Evolutionary conservation across 2,888 invertebrate genomes (phyloP).

Genomic region (Unio delphinus): DNA sequence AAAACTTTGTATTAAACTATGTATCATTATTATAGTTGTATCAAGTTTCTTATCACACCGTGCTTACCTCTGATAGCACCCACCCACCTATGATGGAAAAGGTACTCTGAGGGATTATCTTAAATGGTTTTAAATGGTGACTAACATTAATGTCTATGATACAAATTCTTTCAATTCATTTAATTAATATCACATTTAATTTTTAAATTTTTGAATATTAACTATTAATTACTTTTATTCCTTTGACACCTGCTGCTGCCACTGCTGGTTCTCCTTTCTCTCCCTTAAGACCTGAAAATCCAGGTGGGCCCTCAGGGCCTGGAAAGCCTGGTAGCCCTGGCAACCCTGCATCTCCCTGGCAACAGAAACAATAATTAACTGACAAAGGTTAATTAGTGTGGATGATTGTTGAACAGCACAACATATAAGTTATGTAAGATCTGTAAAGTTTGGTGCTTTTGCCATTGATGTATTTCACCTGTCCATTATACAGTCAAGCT

Average conservation of each 20-base stretch:
- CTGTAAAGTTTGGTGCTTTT: too few species aligned
- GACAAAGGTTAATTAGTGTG: not conserved
- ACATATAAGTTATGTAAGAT: not conserved
- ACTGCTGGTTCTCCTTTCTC: conserved; percentile 75
- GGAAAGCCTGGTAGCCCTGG: conserved; percentile 62
- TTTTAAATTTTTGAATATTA: too few species aligned
- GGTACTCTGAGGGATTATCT: too few species aligned
- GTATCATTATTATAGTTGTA: too few species aligned
- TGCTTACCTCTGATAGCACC: too few species aligned
- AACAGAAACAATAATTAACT: not conserved
- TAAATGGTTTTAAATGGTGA: too few species aligned
- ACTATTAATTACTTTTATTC: conserved; percentile 48
- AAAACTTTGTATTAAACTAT: too few species aligned
- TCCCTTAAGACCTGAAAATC: conserved; percentile 59
- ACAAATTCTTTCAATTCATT: not conserved
- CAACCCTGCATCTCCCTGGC: conserved; percentile 61
- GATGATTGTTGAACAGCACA: not conserved
- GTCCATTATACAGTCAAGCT: too few species aligned
- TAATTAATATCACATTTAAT: not conserved
- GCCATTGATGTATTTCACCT: too few species aligned
- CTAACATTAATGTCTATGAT: not conserved
- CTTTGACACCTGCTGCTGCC: conserved; percentile 70
- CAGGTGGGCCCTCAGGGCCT: conserved; percentile 60
- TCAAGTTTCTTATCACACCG: too few species aligned
- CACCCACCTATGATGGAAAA: too few species aligned